Conservation (phyloP, 1,140 invertebrate species). For the Meteorus sp. region DNA sequence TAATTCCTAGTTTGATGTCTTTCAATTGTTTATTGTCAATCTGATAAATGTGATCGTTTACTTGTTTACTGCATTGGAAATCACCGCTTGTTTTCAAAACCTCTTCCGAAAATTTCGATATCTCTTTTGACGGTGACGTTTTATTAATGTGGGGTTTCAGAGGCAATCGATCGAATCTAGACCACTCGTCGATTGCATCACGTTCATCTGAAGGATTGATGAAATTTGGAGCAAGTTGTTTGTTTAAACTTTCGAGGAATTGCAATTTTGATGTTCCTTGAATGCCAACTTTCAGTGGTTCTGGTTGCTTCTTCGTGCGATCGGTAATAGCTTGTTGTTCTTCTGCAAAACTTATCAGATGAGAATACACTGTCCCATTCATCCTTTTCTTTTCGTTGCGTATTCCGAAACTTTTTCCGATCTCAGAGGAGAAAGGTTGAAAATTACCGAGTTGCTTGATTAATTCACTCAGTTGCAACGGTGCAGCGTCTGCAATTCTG, state of each 20-base stretch:
- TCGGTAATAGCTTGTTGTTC: background rate
- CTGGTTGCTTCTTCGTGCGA: background rate
- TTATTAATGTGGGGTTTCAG: too few species aligned
- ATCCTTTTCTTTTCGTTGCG: too few species aligned
- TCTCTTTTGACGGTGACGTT: too few species aligned
- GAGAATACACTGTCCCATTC: background rate
- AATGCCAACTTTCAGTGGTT: background rate
- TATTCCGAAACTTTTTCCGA: too few species aligned
- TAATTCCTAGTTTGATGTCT: background rate
- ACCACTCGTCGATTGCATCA: too few species aligned
- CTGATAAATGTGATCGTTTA: conserved; percentile 6
- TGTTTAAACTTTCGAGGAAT: too few species aligned
- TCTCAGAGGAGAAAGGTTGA: too few species aligned
- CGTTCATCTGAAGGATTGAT: too few species aligned
- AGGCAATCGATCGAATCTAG: too few species aligned
- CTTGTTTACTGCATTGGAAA: background rate
- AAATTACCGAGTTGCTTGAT: too few species aligned
- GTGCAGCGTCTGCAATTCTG: too few species aligned
- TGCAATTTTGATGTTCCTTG: background rate
- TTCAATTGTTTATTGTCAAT: conserved; percentile 2
- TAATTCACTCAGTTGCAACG: background rate
- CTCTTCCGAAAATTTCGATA: background rate
- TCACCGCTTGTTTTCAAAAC: background rate
- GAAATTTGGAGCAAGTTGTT: too few species aligned
- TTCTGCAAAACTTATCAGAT: background rate